Conservation (phyloP, 2,797 vertebrate genomes). For the Myripristis murdjan region DNA sequence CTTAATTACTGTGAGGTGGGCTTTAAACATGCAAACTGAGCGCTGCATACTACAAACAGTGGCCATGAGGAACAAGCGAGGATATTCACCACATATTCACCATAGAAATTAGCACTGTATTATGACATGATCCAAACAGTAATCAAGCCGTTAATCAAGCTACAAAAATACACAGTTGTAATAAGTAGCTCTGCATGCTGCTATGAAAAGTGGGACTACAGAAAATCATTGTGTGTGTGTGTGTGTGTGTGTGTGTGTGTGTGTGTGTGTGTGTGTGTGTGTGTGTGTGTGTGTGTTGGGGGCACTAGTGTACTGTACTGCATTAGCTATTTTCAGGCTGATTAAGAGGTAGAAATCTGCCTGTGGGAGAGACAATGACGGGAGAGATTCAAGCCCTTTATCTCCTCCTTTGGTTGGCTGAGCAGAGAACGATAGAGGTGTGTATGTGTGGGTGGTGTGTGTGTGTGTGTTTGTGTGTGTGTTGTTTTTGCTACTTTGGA, state of each 20-base stretch:
- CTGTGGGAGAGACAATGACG: no score
- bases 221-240: no score
- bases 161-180: background rate
- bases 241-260: background rate
- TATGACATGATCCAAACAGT: background rate
- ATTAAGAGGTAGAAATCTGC: no score
- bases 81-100: slow-evolving; percentile 24
- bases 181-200: no score
- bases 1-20: slow-evolving; percentile 31
- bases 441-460: background rate
- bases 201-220: no score
- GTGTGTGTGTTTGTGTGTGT: slow-evolving; percentile 8
- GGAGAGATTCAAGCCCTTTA: slow-evolving; percentile 19
- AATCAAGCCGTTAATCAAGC: background rate
- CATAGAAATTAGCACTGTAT: background rate
- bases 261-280: background rate
- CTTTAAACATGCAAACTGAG: slow-evolving; percentile 11
- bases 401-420: slow-evolving; percentile 35
- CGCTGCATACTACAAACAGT: slow-evolving; percentile 1
- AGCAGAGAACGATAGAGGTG: slow-evolving; percentile 17
- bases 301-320: no score
- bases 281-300: no score
- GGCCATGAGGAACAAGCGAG: slow-evolving; percentile 3
- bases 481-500: slow-evolving; percentile 46
- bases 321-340: no score